Conservation (phyloP, 2,888 invertebrate species). For the Spodoptera exigua region DNA sequence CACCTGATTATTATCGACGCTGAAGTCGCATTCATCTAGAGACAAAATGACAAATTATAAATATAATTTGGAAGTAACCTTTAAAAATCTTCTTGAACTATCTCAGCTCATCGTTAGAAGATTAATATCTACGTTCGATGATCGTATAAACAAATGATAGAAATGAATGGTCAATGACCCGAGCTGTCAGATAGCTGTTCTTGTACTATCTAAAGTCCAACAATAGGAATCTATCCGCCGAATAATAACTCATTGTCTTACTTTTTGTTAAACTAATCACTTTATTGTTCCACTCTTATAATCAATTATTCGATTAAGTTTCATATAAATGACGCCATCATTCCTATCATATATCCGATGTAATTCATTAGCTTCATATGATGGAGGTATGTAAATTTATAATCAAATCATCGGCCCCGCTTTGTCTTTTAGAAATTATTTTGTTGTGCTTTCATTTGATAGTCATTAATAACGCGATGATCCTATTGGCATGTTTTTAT, state of each 20-base stretch:
- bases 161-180: constrained; percentile 80
- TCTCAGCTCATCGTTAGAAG: constrained; percentile 82
- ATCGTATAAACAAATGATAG: constrained; percentile 87
- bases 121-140: constrained; percentile 82
- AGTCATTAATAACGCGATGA: constrained; percentile 66
- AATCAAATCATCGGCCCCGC: constrained; percentile 63
- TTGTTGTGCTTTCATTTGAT: constrained; percentile 61
- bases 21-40: constrained; percentile 58
- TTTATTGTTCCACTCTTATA: constrained; percentile 87
- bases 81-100: constrained; percentile 77
- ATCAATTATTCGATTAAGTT: constrained; percentile 89
- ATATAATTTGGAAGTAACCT: constrained; percentile 76
- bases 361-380: constrained; percentile 77
- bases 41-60: constrained; percentile 76
- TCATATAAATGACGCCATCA: constrained; percentile 82
- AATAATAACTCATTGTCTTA: constrained; percentile 89
- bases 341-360: constrained; percentile 78
- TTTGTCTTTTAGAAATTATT: constrained; percentile 67
- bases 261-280: constrained; percentile 88
- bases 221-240: constrained; percentile 83
- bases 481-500: constrained; percentile 43
- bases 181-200: constrained; percentile 75
- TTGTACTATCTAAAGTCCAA: constrained; percentile 75
- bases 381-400: constrained; percentile 67
- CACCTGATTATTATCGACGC: constrained; percentile 62